Conservation (phyloP, 2,888 invertebrate species). For the Lamellibrachia columna region DNA sequence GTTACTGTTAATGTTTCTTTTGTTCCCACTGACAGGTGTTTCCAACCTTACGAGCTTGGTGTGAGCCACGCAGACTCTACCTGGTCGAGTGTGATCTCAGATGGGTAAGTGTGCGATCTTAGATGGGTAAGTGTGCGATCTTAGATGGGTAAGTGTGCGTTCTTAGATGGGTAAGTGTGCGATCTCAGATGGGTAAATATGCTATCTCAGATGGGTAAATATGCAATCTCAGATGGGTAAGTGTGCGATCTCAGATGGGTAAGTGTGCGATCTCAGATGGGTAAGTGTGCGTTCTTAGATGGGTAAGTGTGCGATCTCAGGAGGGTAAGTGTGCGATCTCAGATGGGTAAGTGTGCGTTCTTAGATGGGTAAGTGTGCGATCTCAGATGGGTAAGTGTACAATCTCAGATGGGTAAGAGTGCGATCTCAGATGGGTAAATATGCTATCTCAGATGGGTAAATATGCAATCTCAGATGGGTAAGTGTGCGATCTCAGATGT, state of each 20-base stretch:
- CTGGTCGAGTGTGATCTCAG: slow-evolving; percentile 47
- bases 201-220: neutral
- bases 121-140: too few species aligned
- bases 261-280: neutral
- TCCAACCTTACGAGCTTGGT: slow-evolving; percentile 44
- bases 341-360: neutral
- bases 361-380: neutral
- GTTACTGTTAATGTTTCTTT: neutral
- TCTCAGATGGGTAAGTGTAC: neutral
- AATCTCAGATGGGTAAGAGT: neutral
- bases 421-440: neutral
- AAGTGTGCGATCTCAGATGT: neutral
- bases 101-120: slow-evolving; percentile 37
- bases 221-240: neutral
- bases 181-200: neutral
- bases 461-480: too few species aligned
- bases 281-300: neutral
- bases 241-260: neutral
- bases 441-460: neutral
- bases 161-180: neutral
- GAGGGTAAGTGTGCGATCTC: neutral
- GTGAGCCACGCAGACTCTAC: slow-evolving; percentile 38
- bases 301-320: neutral
- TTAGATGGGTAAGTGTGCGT: too few species aligned
- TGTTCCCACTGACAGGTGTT: slow-evolving; percentile 39